These are phyloP conservation scores for Didymodactylos carnosus DNA, from an alignment of 2,888 invertebrate species.

Conservation along the genomic window DNA sequence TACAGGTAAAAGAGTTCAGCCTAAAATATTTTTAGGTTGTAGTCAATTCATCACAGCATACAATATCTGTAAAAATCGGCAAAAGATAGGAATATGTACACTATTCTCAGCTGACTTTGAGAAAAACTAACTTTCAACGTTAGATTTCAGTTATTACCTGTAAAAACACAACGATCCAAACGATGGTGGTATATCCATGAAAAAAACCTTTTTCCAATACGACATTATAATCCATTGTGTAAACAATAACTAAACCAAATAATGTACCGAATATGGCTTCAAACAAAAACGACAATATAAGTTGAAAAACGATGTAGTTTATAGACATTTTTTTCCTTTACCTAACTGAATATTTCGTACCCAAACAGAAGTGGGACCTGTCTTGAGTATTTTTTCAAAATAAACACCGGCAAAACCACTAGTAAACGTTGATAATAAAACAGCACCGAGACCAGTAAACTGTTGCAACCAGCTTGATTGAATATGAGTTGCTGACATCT, in stretches of 20 bases:
- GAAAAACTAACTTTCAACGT: no score
- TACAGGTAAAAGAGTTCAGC: no score
- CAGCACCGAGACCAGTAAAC: slow-evolving; percentile 35
- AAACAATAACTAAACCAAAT: slow-evolving; percentile 32
- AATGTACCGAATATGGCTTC: slow-evolving; percentile 30
- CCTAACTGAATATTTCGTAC: slow-evolving; percentile 39
- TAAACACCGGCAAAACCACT: slow-evolving; percentile 41
- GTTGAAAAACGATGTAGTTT: neutral
- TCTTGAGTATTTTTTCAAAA: slow-evolving; percentile 40
- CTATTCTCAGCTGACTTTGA: no score
- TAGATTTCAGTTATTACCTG: slow-evolving; percentile 32
- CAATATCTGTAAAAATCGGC: no score
- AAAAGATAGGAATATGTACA: no score
- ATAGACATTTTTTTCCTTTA: slow-evolving; percentile 17
- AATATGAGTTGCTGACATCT: neutral
- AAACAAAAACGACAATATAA: neutral
- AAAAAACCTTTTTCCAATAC: slow-evolving; percentile 36
- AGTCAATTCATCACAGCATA: no score
- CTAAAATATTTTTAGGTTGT: no score
- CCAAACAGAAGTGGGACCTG: slow-evolving; percentile 34
- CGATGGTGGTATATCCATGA: slow-evolving; percentile 36
- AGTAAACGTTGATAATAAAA: slow-evolving; percentile 37
- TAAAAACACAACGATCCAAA: slow-evolving; percentile 36
- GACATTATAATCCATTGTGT: slow-evolving; percentile 30
- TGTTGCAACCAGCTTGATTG: neutral